Conservation (phyloP, 2,797 vertebrate genomes). For the Cynodonichthys magdalenae region DNA sequence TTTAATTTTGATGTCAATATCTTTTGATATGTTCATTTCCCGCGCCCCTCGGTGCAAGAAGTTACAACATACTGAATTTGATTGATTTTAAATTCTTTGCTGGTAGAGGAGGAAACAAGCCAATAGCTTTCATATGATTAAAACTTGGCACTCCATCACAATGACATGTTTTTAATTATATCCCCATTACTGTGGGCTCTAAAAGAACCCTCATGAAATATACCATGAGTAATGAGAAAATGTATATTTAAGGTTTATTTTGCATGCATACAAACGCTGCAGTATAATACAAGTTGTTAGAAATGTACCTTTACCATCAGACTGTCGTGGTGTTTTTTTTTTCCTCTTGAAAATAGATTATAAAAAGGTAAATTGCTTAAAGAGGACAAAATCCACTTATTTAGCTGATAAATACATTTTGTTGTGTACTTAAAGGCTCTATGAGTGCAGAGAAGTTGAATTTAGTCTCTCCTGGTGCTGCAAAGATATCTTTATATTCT, state of each 20-base stretch:
- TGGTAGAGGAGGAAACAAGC: slow-evolving; percentile 55
- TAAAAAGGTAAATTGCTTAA: no score
- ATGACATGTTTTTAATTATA: slow-evolving; percentile 74
- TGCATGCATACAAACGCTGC: slow-evolving; percentile 27
- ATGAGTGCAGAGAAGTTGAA: no score
- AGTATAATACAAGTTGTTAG: slow-evolving; percentile 31
- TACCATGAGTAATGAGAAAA: slow-evolving; percentile 54
- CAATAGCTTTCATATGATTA: slow-evolving; percentile 62
- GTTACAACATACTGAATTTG: slow-evolving; percentile 38
- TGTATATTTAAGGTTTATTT: slow-evolving; percentile 28
- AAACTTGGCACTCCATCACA: slow-evolving; percentile 56
- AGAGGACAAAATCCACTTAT: no score
- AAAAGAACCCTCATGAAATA: slow-evolving; percentile 43
- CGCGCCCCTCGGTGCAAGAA: slow-evolving; percentile 33
- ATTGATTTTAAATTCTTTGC: slow-evolving; percentile 60
- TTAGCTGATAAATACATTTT: no score
- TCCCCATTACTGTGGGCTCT: slow-evolving; percentile 48
- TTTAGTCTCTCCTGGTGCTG: no score
- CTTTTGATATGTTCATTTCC: slow-evolving; percentile 12
- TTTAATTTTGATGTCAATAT: slow-evolving; percentile 19
- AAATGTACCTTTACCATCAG: slow-evolving; percentile 7
- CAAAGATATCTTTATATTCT: no score
- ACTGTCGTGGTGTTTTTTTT: slow-evolving; percentile 30
- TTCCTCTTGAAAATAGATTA: slow-evolving; percentile 10
- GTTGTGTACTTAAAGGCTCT: no score